phyloP scores from a whole-genome alignment of 2,888 invertebrate species.

The Molanna angustata region DNA sequence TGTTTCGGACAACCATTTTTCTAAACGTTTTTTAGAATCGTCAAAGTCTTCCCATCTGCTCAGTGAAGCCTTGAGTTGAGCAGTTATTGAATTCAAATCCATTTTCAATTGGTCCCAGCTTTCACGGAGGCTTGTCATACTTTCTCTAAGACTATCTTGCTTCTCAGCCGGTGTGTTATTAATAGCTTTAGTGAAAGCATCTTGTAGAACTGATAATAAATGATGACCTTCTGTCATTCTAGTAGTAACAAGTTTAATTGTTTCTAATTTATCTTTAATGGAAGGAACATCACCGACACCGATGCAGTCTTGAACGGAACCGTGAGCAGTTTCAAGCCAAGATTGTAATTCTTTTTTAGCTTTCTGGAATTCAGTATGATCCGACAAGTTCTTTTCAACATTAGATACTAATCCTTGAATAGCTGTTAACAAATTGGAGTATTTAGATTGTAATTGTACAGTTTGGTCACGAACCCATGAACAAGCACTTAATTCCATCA shows the following conservation, averaged over 20 bases:
- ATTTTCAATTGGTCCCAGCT: constrained; percentile 90
- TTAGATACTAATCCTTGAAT: constrained; percentile 80
- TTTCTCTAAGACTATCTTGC: constrained; percentile 72
- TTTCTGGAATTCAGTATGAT: constrained; percentile 87
- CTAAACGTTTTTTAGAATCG: constrained; percentile 70
- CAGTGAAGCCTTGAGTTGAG: constrained; percentile 78
- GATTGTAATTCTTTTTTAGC: constrained; percentile 79
- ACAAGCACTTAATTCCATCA: constrained; percentile 84
- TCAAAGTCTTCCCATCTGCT: constrained; percentile 86
- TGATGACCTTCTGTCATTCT: constrained; percentile 83
- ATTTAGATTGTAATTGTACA: constrained; percentile 77
- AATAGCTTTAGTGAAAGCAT: constrained; percentile 80
- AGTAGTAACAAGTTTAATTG: constrained; percentile 69
- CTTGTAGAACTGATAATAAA: constrained; percentile 76
- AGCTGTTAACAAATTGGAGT: constrained; percentile 73
- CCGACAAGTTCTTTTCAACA: constrained; percentile 86
- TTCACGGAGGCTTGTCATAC: constrained; percentile 74
- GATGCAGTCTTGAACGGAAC: constrained; percentile 77
- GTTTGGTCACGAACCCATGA: constrained; percentile 84
- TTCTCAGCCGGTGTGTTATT: constrained; percentile 78
- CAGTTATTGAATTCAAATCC: constrained; percentile 82
- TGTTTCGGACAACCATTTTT: constrained; percentile 74
- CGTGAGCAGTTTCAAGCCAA: constrained; percentile 81
- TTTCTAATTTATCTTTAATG: constrained; percentile 78
- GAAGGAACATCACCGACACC: constrained; percentile 76